Evolutionary conservation across 2,113 vertebrate species (phyloP), one percentile per base, ranked within the genome.

Genomic region (Peromyscus californicus): DNA sequence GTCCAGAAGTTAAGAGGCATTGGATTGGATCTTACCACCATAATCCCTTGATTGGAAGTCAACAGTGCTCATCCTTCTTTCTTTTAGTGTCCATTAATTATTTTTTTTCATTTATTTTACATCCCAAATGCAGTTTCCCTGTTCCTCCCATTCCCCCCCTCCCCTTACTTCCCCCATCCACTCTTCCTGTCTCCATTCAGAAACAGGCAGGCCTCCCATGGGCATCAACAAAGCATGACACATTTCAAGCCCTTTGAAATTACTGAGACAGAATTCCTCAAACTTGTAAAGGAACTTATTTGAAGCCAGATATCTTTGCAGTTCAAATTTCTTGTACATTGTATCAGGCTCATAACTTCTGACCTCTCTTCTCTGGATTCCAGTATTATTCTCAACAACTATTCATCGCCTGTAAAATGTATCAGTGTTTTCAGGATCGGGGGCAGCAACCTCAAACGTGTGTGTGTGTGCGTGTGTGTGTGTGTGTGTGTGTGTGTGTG

Each of bases 321-420:
- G 45, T 16, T 10, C 1, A 26, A 21, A 57, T 26, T 54, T 86
- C 3, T 45, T 16, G 1, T 79, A 1, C 69, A n/a, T 22, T 15
- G 1, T 13, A 70, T 48, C 22, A 59, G 54, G 1, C 57, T 80
- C 15, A 4, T 9, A 22, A 39, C 33, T 39, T 16, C 75, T 12
- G 9, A 6, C 3, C n/a, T 96, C 31, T 48, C 45, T 5, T 1
- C 31, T 82, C 3, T 70, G 13, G 45, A 69, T 39, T 24, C 1
- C n/a, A 22, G 2, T n/a, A 59, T 5, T 0, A 51, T 45, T 11
- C 3, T 70, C 2, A 7, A 65, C 0, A 61, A 21, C 54, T 7
- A 42, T 39, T 17, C 42, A 76, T 6, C 42, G 2, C 48, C 29
- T 89, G 21, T 7, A 78, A 29, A 85, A 2, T 11, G 0, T 65